Evolutionary conservation across 53 echinoderm and acorn worm species (phyloP), one percentile per base, ranked within the genome.

Genomic region (Henricia sp.): DNA sequence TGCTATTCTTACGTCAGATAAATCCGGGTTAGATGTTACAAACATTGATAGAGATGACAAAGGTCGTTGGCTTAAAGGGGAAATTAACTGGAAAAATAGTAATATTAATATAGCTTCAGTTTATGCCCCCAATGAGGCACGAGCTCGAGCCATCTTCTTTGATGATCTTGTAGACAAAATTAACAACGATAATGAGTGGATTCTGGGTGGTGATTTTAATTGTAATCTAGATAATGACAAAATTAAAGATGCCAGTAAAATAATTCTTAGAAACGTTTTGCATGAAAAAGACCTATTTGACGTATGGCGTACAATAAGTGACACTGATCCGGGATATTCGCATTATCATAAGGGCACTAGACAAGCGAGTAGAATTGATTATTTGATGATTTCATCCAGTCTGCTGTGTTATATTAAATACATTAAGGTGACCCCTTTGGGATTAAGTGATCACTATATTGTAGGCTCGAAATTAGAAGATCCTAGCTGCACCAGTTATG

Each of bases 131-230:
- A 74, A 74, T 24, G 2, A 55, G 0, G 1, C 1, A 3, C 1
- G 26, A 23, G 21, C 16, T 1, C 54, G 74, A 19, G 3, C 33
- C 9, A 2, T 29, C 0, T 72, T 74, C 25, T 37, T 74, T 23
- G 32, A 37, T 54, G 24, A n/a, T 13, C 16, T 74, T 38, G 4
- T 16, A 11, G 51, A 54, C 3, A 16, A 56, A 21, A 50, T 74
- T 1, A 35, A 6, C 6, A 3, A 34, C 1, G 0, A 36, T 3
- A n/a, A 74, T 0, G 20, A 54, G 2, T 74, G 35, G 74, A 36
- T 35, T 25, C 10, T 35, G 4, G 74, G 54, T 3, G 74, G 72
- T 16, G 72, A 72, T 72, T 72, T 72, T 20, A 72, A 72, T 29
- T 50, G 32, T 16, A n/a, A 50, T 1, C 6, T 51, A 2, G 52